Base-by-base conservation (phyloP, 2,888 invertebrate genomes). In the Ormyrus pomaceus region DNA sequence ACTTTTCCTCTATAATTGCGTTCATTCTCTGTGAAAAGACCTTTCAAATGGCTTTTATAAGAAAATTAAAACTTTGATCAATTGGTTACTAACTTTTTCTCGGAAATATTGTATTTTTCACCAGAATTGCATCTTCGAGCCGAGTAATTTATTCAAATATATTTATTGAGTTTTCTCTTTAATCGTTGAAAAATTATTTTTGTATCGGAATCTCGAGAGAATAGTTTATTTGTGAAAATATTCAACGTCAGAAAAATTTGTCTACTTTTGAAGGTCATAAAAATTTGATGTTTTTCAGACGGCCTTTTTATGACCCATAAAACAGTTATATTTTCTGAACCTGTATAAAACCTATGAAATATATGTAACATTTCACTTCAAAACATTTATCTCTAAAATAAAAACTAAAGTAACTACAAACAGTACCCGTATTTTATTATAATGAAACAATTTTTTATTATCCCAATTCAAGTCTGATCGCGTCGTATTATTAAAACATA, bases 221-320 rank as follows among this genome's bases (percentile, higher is more conserved):
- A 13, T 56, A 56, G 56, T 56, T n/a, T 13, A 56, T 13, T 56
- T 56, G 13, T n/a, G 56, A 56, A 6, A 56, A 5, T 34, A 9
- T 7, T 7, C 19, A 13, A 19, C 8, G n/a, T 34, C 34, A 34
- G 34, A 34, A 34, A 64, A n/a, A 48, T 64, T 64, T 50, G 46
- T n/a, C 56, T 46, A 46, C 69, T 58, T 58, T 56, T n/a, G 34
- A 34, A 9, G 9, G 19, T 72, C 72, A 59, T 72, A 72, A 72
- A 72, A 66, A 13, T 19, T 65, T 62, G 58, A 66, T 65, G 50
- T 58, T 19, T 50, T 74, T 58, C 19, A 46, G 58, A 74, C 45
- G 48, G 34, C 65, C n/a, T 13, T n/a, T 74, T 74, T 74, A 74
- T 53, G 65, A 58, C 34, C 11, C 74, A 66, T 74, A 74, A 74